Evolutionary conservation across 2,888 invertebrate species (phyloP).

Genomic region (Mycalesis mineus): DNA sequence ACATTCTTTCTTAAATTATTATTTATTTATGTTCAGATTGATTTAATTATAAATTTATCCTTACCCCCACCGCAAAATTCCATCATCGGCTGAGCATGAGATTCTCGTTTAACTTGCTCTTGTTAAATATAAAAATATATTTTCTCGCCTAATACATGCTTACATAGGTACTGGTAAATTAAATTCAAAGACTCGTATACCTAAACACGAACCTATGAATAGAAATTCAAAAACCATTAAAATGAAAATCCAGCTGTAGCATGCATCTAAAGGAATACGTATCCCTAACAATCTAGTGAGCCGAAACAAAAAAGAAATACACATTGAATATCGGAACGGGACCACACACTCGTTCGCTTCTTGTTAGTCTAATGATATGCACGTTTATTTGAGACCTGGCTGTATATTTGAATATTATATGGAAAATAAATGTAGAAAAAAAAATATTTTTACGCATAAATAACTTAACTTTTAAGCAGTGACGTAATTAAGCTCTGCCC

Average conservation of each 20-base stretch:
- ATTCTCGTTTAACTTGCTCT: no score
- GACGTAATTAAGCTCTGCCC: no score
- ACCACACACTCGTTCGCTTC: slow-evolving; percentile 65
- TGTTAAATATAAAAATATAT: no score
- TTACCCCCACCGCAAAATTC: no score
- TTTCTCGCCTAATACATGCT: no score
- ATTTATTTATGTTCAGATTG: no score
- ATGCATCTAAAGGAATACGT: slow-evolving; percentile 22
- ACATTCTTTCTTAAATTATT: no score
- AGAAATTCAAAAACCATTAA: slow-evolving; percentile 21
- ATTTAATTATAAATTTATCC: no score
- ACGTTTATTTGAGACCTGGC: slow-evolving; percentile 65
- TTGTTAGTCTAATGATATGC: slow-evolving; percentile 73
- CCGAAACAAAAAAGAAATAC: slow-evolving; percentile 48
- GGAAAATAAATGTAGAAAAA: neutral
- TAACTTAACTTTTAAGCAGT: no score
- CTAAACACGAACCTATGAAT: slow-evolving; percentile 8
- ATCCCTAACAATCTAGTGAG: slow-evolving; percentile 31
- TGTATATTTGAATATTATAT: slow-evolving; percentile 32
- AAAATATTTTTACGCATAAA: no score
- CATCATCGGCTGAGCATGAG: no score
- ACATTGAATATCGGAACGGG: slow-evolving; percentile 52
- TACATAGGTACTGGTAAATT: neutral
- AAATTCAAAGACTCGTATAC: neutral
- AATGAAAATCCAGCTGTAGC: slow-evolving; percentile 21